Evolutionary conservation across 2,797 vertebrate genomes (phyloP), one percentile per base, ranked within the genome.

Genomic region (Lagodon rhomboides): DNA sequence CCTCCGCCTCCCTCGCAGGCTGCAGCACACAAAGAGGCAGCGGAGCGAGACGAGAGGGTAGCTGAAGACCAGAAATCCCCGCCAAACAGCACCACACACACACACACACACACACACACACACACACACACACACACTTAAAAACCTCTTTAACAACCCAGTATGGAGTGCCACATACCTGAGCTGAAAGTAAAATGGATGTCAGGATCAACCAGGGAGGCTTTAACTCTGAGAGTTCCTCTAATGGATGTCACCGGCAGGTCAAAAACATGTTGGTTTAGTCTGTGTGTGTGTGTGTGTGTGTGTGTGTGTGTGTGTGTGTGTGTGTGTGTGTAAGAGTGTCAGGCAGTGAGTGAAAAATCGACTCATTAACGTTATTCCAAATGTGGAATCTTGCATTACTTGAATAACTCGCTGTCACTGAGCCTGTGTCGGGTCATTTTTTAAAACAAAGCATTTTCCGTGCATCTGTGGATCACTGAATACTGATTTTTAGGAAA

Each of bases 171-270:
- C 64, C 78, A 75, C 88, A 90, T 91, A 89, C 88, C 88, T 85
- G 87, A 79, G 84, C 84, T 82, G 75, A 87, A 83, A 89, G 85
- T 38, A 78, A 78, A 89, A 84, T 73, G 81, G 83, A 83, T 72
- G 73, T 79, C 34, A 38, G 78, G 71, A 84, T 80, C 80, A 86
- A 82, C 72, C 73, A 62, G 75, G n/a, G 77, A 76, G 83, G 75
- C 63, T 84, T 85, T 51, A 23, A 44, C 76, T 55, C 47, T 18
- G 56, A 75, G 68, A 60, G 78, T n/a, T 75, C 25, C 68, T 65
- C 25, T 79, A 88, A 80, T 90, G 84, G 80, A 81, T 73, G 87
- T 86, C 82, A 83, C 56, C 38, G 23, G 15, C 76, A 3, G 83
- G 87, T 85, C 82, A 86, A 64, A 74, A 73, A 67, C 59, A 77